These are phyloP conservation scores for Chelonoidis abingdonii DNA, from an alignment of 2,113 vertebrate species.

Conservation along the genomic window DNA sequence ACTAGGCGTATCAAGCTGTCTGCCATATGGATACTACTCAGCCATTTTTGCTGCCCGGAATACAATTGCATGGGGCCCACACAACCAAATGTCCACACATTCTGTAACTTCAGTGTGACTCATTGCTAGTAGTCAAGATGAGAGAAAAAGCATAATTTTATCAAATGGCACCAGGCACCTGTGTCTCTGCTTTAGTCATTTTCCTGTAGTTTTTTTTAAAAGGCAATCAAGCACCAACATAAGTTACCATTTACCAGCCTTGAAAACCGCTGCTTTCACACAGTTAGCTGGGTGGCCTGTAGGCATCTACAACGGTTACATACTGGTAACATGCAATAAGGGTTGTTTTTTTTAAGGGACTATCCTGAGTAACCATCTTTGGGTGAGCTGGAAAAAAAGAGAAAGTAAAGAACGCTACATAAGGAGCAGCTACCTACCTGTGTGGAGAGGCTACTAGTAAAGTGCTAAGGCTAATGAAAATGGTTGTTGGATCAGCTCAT, in stretches of 20 bases:
- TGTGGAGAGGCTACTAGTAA: neutral
- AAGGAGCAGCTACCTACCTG: neutral
- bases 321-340: neutral
- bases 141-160: conserved; percentile 47
- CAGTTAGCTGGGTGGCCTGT: neutral
- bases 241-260: neutral
- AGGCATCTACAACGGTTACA: neutral
- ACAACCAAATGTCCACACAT: conserved; percentile 74
- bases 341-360: neutral
- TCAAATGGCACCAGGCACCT: conserved; percentile 16
- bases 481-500: neutral
- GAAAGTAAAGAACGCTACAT: neutral
- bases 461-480: neutral
- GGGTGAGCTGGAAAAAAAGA: neutral
- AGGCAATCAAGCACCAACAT: neutral
- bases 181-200: conserved; percentile 27
- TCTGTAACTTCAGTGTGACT: conserved; percentile 60
- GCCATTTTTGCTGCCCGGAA: conserved; percentile 64
- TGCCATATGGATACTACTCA: conserved; percentile 77
- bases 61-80: conserved; percentile 59
- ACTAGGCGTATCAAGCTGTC: conserved; percentile 70
- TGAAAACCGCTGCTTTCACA: neutral
- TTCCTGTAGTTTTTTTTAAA: neutral
- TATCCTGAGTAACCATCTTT: neutral
- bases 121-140: conserved; percentile 15